Evolutionary conservation across 2,888 invertebrate genomes (phyloP), one percentile per base, ranked within the genome.

Genomic region (Drosophila tripunctata): DNA sequence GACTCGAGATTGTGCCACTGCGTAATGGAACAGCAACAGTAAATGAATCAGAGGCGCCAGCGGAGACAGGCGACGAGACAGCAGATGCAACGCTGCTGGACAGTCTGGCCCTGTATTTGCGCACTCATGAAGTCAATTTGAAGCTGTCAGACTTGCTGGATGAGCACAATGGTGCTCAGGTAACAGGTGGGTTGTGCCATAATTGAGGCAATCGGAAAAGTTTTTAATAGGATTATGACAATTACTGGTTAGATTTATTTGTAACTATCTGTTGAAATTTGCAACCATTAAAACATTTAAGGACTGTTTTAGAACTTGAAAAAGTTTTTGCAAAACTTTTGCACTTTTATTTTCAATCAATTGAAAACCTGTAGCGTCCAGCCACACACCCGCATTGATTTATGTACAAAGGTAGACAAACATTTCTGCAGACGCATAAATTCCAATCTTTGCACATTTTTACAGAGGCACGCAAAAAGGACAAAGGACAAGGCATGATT

Each of bases 61-160:
- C 27, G 19, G 36, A 47, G 4, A 38, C 19, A 1, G 54, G 27
- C 1, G 24, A 12, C 1, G 70, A 54, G 6, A n/a, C 14, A 17
- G 72, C 14, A 17, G 72, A 75, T 8, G 31, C 65, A 40, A 74
- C 70, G 10, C 67, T 90, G n/a, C 71, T 95, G 54, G 94, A 93
- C 5, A 83, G 78, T 14, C 91, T 96, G 80, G 93, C 95, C 12
- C 93, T 93, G 78, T 96, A 96, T 78, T 90, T 96, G 2, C 93
- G 94, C 84, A 94, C 93, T 2, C 95, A 96, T 72, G 96, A 96
- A 87, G 88, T 96, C 12, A 93, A 94, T 83, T 94, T 96, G 61
- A 95, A 94, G 81, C 90, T 96, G 52, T 94, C 94, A 0, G 94
- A 94, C 85, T 90, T 96, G 67, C 92, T 96, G 57, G 83, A 88